Percentiles rank a stretch among this genome's conserved stretches.
Conservation (phyloP, 2,797 vertebrate genomes). For the Vespertilio murinus region DNA sequence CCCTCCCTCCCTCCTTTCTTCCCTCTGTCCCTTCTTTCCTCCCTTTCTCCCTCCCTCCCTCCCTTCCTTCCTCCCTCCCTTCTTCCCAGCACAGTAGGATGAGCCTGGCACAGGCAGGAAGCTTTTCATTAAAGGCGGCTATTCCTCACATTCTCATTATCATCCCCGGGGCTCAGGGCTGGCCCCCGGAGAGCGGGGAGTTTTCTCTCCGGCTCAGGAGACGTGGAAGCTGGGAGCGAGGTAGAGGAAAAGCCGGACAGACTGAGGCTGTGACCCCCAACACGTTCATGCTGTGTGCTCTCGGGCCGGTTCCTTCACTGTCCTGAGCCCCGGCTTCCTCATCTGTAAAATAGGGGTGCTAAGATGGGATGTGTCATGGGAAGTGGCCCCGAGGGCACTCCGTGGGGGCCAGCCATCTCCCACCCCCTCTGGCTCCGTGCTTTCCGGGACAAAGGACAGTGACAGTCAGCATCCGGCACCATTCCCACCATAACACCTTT, state of each 20-base stretch:
- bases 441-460: neutral
- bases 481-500: neutral
- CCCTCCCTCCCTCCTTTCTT: neutral
- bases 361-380: fast-evolving
- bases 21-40: no score
- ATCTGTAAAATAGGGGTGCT: neutral
- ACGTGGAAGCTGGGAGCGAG: neutral
- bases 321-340: neutral
- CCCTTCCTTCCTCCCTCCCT: neutral
- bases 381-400: neutral
- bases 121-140: slow-evolving; percentile 24
- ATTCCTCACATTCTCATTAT: neutral
- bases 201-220: neutral
- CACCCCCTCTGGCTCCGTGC: neutral
- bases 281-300: fast-evolving
- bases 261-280: neutral
- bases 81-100: neutral
- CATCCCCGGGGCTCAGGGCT: neutral
- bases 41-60: neutral
- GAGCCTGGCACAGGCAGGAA: neutral
- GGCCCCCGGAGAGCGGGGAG: neutral
- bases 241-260: neutral
- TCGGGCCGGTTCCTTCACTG: neutral
- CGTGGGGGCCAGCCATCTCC: neutral
- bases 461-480: neutral